Evolutionary conservation across 2,113 vertebrate species (phyloP).

Genomic region (Cyprinodon variegatus): DNA sequence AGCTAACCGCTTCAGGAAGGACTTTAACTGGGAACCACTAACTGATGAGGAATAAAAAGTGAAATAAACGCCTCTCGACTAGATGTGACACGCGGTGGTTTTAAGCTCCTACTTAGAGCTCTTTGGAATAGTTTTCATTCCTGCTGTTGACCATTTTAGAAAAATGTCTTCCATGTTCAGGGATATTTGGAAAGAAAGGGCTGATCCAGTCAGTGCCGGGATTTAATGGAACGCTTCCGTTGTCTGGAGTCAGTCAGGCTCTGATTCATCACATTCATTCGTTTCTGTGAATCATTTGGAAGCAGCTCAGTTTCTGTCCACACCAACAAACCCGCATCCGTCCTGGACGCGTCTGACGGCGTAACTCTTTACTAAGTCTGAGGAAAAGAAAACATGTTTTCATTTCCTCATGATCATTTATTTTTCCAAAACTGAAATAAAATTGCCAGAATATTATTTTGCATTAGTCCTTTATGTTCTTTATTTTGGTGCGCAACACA

Average conservation of each 20-base stretch:
- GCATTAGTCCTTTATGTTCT: not conserved
- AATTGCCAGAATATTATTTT: not conserved
- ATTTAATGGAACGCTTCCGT: not conserved
- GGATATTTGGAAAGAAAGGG: not conserved
- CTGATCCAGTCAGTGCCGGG: not conserved
- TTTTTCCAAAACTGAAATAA: not conserved
- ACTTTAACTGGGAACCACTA: not conserved
- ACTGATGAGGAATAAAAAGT: too few species aligned
- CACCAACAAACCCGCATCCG: not conserved
- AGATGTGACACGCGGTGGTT: not conserved
- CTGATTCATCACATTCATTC: not conserved
- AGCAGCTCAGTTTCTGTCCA: not conserved
- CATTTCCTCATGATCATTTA: not conserved
- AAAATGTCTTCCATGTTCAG: not conserved
- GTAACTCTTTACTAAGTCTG: not conserved
- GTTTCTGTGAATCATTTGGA: not conserved
- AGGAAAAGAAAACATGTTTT: not conserved
- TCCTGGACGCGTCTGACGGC: not conserved
- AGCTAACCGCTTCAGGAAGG: not conserved
- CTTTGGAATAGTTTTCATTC: not conserved
- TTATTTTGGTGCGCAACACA: not conserved
- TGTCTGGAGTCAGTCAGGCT: not conserved
- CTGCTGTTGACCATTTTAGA: not conserved
- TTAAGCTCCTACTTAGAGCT: not conserved
- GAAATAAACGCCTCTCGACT: too few species aligned